A percentile compares a stretch with the other conserved stretches of the same genome.
phyloP scores from a whole-genome alignment of 2,113 vertebrate genomes.

The Neotoma lepida region DNA sequence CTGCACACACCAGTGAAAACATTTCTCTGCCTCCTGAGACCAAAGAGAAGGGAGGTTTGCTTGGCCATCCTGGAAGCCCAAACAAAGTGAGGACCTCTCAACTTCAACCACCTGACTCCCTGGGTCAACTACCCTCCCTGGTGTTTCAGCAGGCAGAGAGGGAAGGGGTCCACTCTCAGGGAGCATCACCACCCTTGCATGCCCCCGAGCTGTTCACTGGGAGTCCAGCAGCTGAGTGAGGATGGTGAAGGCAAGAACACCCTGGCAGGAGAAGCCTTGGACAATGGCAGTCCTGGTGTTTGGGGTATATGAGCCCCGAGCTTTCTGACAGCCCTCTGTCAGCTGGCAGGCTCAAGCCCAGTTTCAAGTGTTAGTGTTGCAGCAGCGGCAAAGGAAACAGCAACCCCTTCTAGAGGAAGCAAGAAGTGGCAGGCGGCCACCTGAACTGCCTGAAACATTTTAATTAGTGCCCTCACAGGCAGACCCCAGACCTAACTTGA shows the following conservation, averaged over 20 bases:
- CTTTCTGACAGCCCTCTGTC: background rate
- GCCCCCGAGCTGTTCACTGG: background rate
- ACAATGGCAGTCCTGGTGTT: background rate
- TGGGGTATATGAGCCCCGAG: background rate
- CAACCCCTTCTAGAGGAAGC: background rate
- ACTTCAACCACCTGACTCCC: background rate
- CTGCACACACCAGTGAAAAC: background rate
- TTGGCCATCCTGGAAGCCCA: background rate
- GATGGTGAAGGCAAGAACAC: background rate
- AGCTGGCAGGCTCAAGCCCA: background rate
- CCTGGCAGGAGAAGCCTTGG: background rate
- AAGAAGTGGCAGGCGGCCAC: background rate
- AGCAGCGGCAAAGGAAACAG: background rate
- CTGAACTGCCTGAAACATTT: background rate
- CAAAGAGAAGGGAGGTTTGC: background rate
- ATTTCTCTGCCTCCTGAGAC: background rate
- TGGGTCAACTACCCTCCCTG: no score
- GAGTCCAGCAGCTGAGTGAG: background rate
- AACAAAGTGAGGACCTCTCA: background rate
- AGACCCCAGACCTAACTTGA: background rate
- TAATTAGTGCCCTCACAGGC: background rate
- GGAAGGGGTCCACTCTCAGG: background rate
- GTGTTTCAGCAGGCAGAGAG: background rate
- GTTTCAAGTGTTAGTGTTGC: background rate
- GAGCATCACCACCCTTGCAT: background rate